Evolutionary conservation across 2,797 vertebrate genomes (phyloP), one percentile per base, ranked within the genome.

Genomic region (Hemitrygon akajei): DNA sequence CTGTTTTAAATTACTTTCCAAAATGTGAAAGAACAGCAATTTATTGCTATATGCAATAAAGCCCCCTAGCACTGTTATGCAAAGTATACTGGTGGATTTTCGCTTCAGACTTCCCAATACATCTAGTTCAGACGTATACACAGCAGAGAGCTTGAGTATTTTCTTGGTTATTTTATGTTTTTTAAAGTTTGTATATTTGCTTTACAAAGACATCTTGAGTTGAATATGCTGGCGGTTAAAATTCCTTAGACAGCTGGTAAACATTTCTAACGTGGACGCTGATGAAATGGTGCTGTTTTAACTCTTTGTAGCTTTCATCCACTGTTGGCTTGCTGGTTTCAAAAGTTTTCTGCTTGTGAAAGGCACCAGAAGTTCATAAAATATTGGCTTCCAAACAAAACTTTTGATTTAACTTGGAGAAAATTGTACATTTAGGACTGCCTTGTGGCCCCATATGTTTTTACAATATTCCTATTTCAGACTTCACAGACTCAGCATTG

Each of bases 331-430:
- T 56, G 69, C 40, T 92, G 40, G 1, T 40, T 75, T 56, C 27
- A 30, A 27, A 76, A 47, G 30, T 58, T 69, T 37, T 20, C 37
- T 75, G 22, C 25, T 93, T 76, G 40, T 76, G 91, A 93, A 89
- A 93, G 71, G 69, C 71, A 58, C 71, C 6, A 40, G 40, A 93
- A 75, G 25, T 93, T 76, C 34, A 69, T 71, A 34, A 71, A 40
- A 40, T 40, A 22, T 91, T 93, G 40, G 40, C 73, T 40, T 93
- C 25, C 47, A 56, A 75, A 27, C 71, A 93, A 76, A 25, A 69
- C 27, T 69, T 89, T 37, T 89, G 86, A 89, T 89, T 89, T 69
- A 34, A 69, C n/a, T 69, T 89, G n/a, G n/a, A 25, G 60, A 69
- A 69, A 22, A 37, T 20, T 9, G 18, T 22, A 69, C 20, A 34